Evolutionary conservation across 1,140 invertebrate genomes (phyloP).

Genomic region (Drosophila murphyi): DNA sequence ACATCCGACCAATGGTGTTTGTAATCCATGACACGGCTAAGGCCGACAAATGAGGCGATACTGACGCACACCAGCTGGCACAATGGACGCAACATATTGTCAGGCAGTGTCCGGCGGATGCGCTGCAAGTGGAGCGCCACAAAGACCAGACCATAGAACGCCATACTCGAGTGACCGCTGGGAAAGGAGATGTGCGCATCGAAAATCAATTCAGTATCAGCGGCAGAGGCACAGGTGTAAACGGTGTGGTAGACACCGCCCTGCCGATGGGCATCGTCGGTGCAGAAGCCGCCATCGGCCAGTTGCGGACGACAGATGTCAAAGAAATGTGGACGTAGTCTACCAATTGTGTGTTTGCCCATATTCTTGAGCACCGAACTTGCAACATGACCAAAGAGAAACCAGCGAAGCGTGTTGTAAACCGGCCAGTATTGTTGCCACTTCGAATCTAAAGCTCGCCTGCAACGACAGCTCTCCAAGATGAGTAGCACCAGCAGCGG

Average conservation of each 20-base stretch:
- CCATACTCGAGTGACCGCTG: slow-evolving; percentile 92
- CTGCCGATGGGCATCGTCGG: slow-evolving; percentile 80
- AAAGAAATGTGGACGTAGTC: slow-evolving; percentile 96
- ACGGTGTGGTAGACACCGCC: slow-evolving; percentile 87
- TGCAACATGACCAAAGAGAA: slow-evolving; percentile 91
- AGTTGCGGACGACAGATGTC: slow-evolving; percentile 88
- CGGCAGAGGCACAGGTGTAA: slow-evolving; percentile 86
- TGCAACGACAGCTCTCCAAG: slow-evolving; percentile 33
- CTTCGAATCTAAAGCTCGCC: slow-evolving; percentile 50
- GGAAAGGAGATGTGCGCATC: slow-evolving; percentile 92
- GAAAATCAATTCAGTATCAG: slow-evolving; percentile 86
- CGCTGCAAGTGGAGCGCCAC: slow-evolving; percentile 92
- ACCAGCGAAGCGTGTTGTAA: slow-evolving; percentile 90
- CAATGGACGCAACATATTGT: slow-evolving; percentile 43
- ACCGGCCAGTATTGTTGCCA: slow-evolving; percentile 85
- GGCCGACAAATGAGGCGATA: slow-evolving; percentile 90
- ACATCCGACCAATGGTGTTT: slow-evolving; percentile 96
- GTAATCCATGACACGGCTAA: slow-evolving; percentile 96
- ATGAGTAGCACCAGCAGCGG: slow-evolving; percentile 37
- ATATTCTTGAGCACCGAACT: slow-evolving; percentile 93
- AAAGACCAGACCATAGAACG: slow-evolving; percentile 92
- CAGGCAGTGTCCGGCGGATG: slow-evolving; percentile 36
- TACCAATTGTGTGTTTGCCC: slow-evolving; percentile 94
- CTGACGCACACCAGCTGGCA: slow-evolving; percentile 55
- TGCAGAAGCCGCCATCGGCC: slow-evolving; percentile 46